Evolutionary conservation across 2,888 invertebrate genomes (phyloP), one percentile per base, ranked within the genome.

Genomic region (Vanessa cardui): DNA sequence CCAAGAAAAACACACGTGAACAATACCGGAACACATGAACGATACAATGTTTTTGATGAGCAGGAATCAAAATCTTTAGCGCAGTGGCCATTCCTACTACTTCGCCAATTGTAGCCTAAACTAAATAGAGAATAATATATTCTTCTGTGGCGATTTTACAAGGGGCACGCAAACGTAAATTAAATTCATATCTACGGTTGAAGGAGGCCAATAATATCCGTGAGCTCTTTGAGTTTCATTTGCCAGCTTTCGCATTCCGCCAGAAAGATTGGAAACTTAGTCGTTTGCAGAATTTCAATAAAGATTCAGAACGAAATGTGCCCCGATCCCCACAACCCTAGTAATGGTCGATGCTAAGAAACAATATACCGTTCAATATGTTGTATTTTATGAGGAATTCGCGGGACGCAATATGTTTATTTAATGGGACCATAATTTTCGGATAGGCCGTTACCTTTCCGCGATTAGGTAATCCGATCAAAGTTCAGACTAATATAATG

Each of bases 271-370:
- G 74, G 81, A 82, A 85, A 85, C 78, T 84, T 83, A 81, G 78
- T 80, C 79, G 80, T 78, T 79, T 80, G 74, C 79, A 86, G 90
- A 91, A 90, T 91, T 90, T 91, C 89, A 91, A 91, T 91, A 89
- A 87, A 87, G 87, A 81, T 80, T 74, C 78, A 74, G 75, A 76
- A 84, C 87, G 84, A 90, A 84, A 88, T 88, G 87, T 89, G 76
- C 82, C 71, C 80, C 74, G 76, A 76, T 73, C 80, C 77, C 65
- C 65, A 68, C 60, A 75, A 76, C 75, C 78, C 77, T 69, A 74
- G 77, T 84, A 86, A 88, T 85, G 82, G 72, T 72, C 74, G 80
- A 81, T 84, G 85, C 83, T 82, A 79, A 78, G 78, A 77, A 79
- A 76, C 74, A 76, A 80, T 79, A 78, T 78, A 71, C 64, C 69